Evolutionary conservation across 2,888 invertebrate species (phyloP).

Genomic region (Hypolimnas misippus): DNA sequence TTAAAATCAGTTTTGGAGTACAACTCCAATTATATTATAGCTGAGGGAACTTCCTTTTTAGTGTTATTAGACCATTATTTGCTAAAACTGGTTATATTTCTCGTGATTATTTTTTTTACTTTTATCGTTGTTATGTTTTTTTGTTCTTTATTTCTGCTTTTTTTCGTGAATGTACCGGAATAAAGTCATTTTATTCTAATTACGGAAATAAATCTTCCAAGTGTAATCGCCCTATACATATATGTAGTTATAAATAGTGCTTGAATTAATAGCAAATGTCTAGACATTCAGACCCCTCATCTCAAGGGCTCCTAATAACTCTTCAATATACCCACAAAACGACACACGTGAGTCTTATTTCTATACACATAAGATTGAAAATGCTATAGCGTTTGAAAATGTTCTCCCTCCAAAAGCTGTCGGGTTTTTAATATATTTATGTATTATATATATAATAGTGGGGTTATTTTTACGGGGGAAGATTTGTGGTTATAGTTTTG

Average conservation of each 20-base stretch:
- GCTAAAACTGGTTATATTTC: too few relatives aligned
- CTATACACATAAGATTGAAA: neutral
- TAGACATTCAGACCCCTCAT: constrained; percentile 23
- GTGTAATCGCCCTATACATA: neutral
- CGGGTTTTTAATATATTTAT: neutral
- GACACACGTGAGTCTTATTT: constrained; percentile 7
- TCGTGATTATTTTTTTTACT: too few relatives aligned
- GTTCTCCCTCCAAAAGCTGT: constrained; percentile 6
- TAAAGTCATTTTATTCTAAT: too few relatives aligned
- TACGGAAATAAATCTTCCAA: too few relatives aligned
- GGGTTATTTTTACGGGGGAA: neutral
- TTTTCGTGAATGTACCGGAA: too few relatives aligned
- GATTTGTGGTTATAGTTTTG: neutral
- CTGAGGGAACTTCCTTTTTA: too few relatives aligned
- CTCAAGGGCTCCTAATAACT: constrained; percentile 19
- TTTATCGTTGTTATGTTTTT: too few relatives aligned
- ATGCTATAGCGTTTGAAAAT: neutral
- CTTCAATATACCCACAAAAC: constrained; percentile 7
- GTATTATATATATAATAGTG: neutral
- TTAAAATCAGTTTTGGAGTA: too few relatives aligned
- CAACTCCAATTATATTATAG: too few relatives aligned
- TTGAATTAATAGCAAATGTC: constrained; percentile 10
- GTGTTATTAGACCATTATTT: too few relatives aligned
- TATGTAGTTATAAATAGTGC: neutral
- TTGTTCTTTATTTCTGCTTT: too few relatives aligned